Percentiles rank a stretch among this genome's conserved stretches.
phyloP scores from a whole-genome alignment of 2,888 invertebrate genomes.

The Eugnorisma glareosa region DNA sequence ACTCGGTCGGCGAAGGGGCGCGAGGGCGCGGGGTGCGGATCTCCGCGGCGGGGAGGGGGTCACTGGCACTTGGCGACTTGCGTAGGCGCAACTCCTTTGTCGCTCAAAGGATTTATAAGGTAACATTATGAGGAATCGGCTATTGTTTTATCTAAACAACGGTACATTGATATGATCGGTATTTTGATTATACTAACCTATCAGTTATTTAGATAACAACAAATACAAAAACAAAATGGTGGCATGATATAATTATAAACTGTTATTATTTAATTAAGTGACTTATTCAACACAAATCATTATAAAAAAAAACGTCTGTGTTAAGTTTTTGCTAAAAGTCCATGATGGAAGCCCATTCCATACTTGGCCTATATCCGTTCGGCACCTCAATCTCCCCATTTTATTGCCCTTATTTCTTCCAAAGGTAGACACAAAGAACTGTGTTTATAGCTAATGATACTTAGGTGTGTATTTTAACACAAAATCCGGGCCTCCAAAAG shows the following conservation, averaged over 20 bases:
- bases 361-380: conserved; percentile 76
- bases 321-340: not conserved
- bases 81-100: conserved; percentile 87
- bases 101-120: conserved; percentile 83
- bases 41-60: conserved; percentile 72
- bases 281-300: not conserved
- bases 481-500: conserved; percentile 84
- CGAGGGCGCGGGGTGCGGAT: conserved; percentile 58
- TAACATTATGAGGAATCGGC: conserved; percentile 77
- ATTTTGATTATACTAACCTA: conserved; percentile 62
- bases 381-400: conserved; percentile 82
- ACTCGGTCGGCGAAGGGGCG: conserved; percentile 67
- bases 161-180: conserved; percentile 55
- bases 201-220: conserved; percentile 46
- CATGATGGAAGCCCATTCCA: conserved; percentile 73
- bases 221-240: conserved; percentile 54
- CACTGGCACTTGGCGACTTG: conserved; percentile 79
- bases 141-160: conserved; percentile 67
- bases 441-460: conserved; percentile 90
- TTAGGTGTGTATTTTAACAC: conserved; percentile 91
- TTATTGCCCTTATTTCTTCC: conserved; percentile 88
- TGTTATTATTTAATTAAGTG: conserved; percentile 3
- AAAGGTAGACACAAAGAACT: conserved; percentile 88
- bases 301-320: not conserved
- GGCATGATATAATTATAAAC: conserved; percentile 18